These are phyloP conservation scores for Trinectes maculatus DNA, from an alignment of 2,113 vertebrate species.

Conservation along the genomic window DNA sequence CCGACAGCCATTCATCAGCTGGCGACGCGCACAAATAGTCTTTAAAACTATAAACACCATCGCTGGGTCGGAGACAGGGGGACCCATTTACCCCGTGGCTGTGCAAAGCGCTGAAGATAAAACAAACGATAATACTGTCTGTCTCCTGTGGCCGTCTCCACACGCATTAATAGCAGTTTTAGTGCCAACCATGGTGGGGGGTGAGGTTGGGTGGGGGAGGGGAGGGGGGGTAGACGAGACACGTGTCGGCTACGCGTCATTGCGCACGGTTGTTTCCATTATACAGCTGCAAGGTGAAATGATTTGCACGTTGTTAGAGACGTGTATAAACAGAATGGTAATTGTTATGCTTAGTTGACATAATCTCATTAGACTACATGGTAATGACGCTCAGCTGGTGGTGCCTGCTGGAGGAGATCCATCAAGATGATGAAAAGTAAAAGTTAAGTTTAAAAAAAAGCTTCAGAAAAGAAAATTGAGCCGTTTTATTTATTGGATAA, in stretches of 20 bases:
- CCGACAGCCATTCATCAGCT: conserved; percentile 97
- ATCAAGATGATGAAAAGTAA: neutral
- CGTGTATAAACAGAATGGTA: neutral
- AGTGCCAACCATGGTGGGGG: conserved; percentile 77
- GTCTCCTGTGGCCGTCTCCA: conserved; percentile 93
- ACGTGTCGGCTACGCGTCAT: conserved; percentile 73
- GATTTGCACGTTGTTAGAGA: conserved; percentile 25
- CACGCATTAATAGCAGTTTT: conserved; percentile 92
- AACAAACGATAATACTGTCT: conserved; percentile 97
- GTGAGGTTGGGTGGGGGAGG: too few species aligned
- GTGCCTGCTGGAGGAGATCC: too few species aligned
- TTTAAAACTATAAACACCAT: conserved; percentile 97
- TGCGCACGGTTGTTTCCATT: conserved; percentile 48
- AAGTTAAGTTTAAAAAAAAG: neutral
- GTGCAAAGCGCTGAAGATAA: conserved; percentile 96
- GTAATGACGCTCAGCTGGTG: neutral
- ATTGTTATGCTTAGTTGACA: neutral
- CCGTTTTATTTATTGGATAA: neutral
- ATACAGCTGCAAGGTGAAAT: neutral
- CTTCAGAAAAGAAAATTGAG: neutral
- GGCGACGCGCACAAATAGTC: conserved; percentile 89
- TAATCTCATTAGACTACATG: neutral
- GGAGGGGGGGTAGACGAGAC: too few species aligned
- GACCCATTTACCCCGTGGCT: conserved; percentile 92
- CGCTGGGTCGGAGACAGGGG: conserved; percentile 87